phyloP scores from a whole-genome alignment of 2,113 vertebrate genomes.

The Haemorhous mexicanus region DNA sequence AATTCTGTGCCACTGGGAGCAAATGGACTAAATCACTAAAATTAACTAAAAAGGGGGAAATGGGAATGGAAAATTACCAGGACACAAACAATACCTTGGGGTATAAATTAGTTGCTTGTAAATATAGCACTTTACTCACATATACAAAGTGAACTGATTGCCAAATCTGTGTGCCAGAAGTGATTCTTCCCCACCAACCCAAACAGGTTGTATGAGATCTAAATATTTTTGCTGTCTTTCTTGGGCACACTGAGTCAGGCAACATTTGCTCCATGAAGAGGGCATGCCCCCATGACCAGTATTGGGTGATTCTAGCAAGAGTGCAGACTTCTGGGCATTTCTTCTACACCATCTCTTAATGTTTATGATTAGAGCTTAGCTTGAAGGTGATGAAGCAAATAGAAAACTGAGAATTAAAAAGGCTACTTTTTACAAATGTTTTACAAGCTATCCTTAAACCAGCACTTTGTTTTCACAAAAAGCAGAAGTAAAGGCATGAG shows the following conservation, averaged over 20 bases:
- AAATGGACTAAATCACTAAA: neutral
- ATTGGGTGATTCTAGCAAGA: neutral
- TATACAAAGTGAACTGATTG: neutral
- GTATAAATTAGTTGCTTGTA: neutral
- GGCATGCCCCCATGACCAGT: neutral
- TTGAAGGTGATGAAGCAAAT: neutral
- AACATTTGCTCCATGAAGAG: conserved; percentile 13
- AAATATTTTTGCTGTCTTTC: conserved; percentile 16
- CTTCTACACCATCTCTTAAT: neutral
- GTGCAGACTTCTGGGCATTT: neutral
- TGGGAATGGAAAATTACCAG: neutral
- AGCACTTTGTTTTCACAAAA: neutral
- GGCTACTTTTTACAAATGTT: neutral
- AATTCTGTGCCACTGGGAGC: neutral
- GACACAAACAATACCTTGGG: neutral
- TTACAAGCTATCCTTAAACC: neutral
- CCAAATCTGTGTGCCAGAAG: conserved; percentile 9
- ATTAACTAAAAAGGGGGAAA: neutral
- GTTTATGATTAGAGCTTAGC: neutral
- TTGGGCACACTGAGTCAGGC: conserved; percentile 3
- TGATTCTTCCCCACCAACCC: neutral
- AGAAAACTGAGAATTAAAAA: neutral
- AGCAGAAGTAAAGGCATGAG: conserved; percentile 7
- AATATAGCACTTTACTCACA: neutral
- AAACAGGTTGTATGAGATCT: neutral